Percentiles rank a stretch among this genome's conserved stretches.
Evolutionary conservation across 1,140 invertebrate species (phyloP).

Genomic region (Acyrthosiphon pisum): DNA sequence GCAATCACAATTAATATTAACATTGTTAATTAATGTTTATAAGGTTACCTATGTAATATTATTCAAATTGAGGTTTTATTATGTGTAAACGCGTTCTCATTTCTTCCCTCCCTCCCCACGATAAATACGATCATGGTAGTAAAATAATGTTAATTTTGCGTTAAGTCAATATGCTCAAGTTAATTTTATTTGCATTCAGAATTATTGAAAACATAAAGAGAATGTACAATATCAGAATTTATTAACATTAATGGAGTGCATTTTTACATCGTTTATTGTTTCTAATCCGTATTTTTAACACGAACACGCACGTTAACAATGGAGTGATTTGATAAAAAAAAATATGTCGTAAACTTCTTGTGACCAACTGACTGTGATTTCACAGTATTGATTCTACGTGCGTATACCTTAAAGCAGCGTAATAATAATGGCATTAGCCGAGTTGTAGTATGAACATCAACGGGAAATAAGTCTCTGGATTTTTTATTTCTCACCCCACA

Average conservation of each 20-base stretch:
- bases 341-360: not conserved
- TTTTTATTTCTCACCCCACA: not conserved
- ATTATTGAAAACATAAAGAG: not conserved
- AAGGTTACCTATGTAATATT: not conserved
- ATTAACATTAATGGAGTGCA: not conserved
- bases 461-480: not conserved
- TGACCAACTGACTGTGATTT: not conserved
- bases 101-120: too few relatives aligned
- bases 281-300: too few relatives aligned
- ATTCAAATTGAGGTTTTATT: not conserved
- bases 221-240: too few relatives aligned
- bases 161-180: not conserved
- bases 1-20: not conserved
- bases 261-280: not conserved
- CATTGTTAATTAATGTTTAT: not conserved
- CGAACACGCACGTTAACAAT: too few relatives aligned
- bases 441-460: not conserved
- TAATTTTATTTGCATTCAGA: not conserved
- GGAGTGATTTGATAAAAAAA: not conserved
- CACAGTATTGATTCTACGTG: not conserved
- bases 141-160: not conserved
- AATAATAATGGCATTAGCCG: not conserved
- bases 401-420: not conserved
- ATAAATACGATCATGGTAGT: not conserved
- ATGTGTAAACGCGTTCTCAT: too few relatives aligned